A percentile compares a stretch with the other conserved stretches of the same genome.
Conservation (phyloP, 2,797 vertebrate species). For the Macropus fuliginosus region DNA sequence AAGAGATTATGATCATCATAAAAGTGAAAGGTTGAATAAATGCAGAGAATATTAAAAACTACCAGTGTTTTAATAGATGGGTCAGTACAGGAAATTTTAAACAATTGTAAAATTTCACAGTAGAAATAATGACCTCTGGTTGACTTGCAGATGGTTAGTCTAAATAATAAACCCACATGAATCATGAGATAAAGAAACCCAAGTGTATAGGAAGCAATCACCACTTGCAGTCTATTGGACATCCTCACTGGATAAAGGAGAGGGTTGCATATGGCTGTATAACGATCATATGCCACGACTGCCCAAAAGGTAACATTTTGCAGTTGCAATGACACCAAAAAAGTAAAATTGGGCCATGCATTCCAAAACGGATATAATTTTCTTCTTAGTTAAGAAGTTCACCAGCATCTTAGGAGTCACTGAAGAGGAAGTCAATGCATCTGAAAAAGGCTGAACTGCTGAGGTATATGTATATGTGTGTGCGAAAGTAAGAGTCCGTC, state of each 20-base stretch:
- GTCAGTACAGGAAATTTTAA: constrained; percentile 71
- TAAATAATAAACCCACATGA: too few relatives aligned
- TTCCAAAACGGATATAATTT: constrained; percentile 35
- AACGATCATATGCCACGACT: constrained; percentile 80
- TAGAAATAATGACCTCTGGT: constrained; percentile 75
- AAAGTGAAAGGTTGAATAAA: constrained; percentile 34
- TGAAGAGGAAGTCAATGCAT: too few relatives aligned
- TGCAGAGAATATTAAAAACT: constrained; percentile 57
- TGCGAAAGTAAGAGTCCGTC: not conserved
- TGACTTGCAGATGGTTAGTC: constrained; percentile 60
- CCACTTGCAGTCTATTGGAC: too few relatives aligned
- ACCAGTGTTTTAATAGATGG: constrained; percentile 60
- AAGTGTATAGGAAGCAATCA: too few relatives aligned
- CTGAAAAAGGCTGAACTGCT: too few relatives aligned
- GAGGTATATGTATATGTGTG: too few relatives aligned
- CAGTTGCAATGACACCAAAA: constrained; percentile 73
- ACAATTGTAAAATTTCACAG: constrained; percentile 75
- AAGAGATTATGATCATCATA: constrained; percentile 65
- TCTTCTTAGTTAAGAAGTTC: constrained; percentile 56
- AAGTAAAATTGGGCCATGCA: constrained; percentile 69
- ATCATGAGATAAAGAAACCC: too few relatives aligned
- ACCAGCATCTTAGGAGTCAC: not conserved
- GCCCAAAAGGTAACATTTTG: constrained; percentile 80
- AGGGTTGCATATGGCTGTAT: constrained; percentile 78
- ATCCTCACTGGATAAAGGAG: constrained; percentile 71